These are phyloP conservation scores for Brachypodius melanocephalos DNA, from an alignment of 2,113 vertebrate genomes.

Conservation along the genomic window DNA sequence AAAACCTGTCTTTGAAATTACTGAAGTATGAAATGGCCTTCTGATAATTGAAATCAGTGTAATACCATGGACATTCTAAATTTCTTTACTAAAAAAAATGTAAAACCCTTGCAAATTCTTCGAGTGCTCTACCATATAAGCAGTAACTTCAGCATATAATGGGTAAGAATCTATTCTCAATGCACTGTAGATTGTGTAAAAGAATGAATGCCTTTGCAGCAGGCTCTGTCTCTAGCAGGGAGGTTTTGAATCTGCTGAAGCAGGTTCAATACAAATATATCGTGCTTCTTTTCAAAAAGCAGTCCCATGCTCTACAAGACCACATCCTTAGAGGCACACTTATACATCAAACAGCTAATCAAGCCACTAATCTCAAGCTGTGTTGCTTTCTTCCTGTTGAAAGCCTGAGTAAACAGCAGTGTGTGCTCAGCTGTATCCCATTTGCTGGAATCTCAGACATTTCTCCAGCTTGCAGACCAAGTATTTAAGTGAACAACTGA, in stretches of 20 bases:
- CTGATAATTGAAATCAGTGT: background rate
- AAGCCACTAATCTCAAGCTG: background rate
- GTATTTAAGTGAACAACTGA: background rate
- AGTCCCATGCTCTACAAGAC: background rate
- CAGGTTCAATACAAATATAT: background rate
- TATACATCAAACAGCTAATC: background rate
- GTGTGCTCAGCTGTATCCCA: background rate
- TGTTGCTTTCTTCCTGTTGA: background rate
- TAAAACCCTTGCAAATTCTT: background rate
- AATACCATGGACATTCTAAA: background rate
- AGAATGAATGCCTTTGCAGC: background rate
- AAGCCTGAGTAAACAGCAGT: constrained; percentile 1
- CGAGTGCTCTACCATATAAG: background rate
- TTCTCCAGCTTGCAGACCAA: background rate
- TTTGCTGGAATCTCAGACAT: background rate
- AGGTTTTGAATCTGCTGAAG: background rate
- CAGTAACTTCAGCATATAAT: background rate
- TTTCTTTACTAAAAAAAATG: background rate
- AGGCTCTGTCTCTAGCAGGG: background rate
- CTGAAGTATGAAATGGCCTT: background rate
- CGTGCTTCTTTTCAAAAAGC: background rate
- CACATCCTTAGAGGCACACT: background rate
- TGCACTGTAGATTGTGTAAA: background rate
- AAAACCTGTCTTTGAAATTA: background rate
- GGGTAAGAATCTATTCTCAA: background rate